Evolutionary conservation across 2,888 invertebrate species (phyloP).

Genomic region (Drosophila longiperda): DNA sequence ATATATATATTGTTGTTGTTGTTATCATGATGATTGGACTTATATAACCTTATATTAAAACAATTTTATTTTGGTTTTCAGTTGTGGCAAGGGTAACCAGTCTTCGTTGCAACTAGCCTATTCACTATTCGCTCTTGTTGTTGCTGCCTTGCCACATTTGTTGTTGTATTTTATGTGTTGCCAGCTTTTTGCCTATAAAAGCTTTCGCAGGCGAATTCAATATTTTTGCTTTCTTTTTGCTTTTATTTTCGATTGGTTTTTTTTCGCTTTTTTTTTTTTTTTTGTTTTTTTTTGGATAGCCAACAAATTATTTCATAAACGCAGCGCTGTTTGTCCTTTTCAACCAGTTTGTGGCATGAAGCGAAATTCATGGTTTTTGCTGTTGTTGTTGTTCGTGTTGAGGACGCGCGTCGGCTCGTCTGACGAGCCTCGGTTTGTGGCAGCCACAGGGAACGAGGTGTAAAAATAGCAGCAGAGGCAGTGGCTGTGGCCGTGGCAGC

Average conservation of each 20-base stretch:
- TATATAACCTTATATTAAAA: background rate
- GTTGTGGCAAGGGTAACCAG: background rate
- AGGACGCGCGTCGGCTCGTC: slow-evolving; percentile 36
- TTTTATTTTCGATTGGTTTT: slow-evolving; percentile 6
- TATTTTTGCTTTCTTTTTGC: slow-evolving; percentile 6
- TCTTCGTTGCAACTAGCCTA: background rate
- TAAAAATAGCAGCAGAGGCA: background rate
- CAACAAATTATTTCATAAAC: slow-evolving; percentile 65
- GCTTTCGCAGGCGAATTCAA: slow-evolving; percentile 32
- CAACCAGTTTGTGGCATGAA: slow-evolving; percentile 50
- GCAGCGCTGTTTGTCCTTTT: slow-evolving; percentile 51
- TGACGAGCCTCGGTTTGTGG: slow-evolving; percentile 3
- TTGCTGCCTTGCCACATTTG: background rate
- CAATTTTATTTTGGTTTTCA: no score
- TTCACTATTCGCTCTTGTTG: background rate
- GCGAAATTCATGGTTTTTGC: slow-evolving; percentile 36
- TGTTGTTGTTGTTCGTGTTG: slow-evolving; percentile 52
- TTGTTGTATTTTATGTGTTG: slow-evolving; percentile 22
- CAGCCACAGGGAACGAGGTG: background rate
- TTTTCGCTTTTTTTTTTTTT: slow-evolving; percentile 1
- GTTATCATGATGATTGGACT: no score
- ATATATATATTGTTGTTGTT: no score
- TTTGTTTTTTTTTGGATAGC: slow-evolving; percentile 10
- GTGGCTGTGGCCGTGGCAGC: background rate
- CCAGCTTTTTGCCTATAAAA: slow-evolving; percentile 26